Evolutionary conservation across 2,113 vertebrate species (phyloP).

Genomic region (Xenopus tropicalis): DNA sequence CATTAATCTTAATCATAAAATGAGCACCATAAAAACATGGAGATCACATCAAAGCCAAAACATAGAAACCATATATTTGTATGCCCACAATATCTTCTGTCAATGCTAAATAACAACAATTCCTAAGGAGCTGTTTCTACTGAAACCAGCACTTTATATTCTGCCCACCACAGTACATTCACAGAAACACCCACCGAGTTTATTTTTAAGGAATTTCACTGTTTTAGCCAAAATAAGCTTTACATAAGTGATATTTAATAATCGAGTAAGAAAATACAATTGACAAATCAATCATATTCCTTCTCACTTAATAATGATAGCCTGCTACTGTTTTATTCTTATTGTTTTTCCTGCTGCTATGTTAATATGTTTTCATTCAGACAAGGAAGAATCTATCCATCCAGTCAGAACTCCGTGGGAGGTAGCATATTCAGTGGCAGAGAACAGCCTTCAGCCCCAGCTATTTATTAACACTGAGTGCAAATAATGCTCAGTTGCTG

Average conservation of each 20-base stretch:
- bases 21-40: too few species aligned
- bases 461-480: conserved; percentile 37
- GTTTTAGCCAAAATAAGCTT: conserved; percentile 22
- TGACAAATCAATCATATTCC: conserved; percentile 44
- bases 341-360: conserved; percentile 42
- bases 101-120: too few species aligned
- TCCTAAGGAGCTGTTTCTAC: too few species aligned
- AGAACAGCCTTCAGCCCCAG: conserved; percentile 23
- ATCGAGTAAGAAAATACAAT: conserved; percentile 34
- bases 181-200: conserved; percentile 7
- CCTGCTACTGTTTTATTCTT: conserved; percentile 30
- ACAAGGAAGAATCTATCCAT: conserved; percentile 25
- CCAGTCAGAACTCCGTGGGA: conserved; percentile 35
- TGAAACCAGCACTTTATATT: background rate
- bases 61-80: too few species aligned
- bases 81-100: too few species aligned
- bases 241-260: conserved; percentile 39
- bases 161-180: background rate
- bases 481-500: conserved; percentile 7
- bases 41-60: too few species aligned
- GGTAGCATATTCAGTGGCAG: conserved; percentile 23
- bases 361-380: conserved; percentile 40
- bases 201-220: conserved; percentile 29
- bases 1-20: too few species aligned
- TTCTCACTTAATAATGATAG: conserved; percentile 45